Percentiles rank a stretch among this genome's conserved stretches.
Evolutionary conservation across 92 coral and sea anemone genomes (phyloP).

Genomic region (Pocillopora meandrina): DNA sequence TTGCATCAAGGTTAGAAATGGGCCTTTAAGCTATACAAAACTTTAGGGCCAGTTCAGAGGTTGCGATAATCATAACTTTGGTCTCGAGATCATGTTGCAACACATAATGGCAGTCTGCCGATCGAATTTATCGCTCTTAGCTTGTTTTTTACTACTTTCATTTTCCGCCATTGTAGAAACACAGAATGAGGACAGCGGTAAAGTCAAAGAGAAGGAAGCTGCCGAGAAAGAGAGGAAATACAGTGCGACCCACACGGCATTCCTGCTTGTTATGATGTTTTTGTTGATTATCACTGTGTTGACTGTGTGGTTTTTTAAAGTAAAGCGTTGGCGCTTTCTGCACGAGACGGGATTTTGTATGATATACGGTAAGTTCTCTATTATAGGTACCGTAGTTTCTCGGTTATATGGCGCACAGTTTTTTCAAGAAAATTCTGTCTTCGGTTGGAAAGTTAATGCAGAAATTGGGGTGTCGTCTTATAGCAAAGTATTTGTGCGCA

Average conservation of each 20-base stretch:
- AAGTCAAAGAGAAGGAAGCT: slow-evolving; percentile 71
- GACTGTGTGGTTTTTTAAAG: slow-evolving; percentile 96
- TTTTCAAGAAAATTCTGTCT: too few relatives aligned
- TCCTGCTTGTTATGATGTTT: slow-evolving; percentile 84
- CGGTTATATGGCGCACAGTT: too few relatives aligned
- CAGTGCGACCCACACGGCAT: slow-evolving; percentile 77
- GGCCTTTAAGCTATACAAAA: too few relatives aligned
- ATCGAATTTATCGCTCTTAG: background rate
- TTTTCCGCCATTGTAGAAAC: background rate
- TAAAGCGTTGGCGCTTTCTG: slow-evolving; percentile 92
- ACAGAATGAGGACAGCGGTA: background rate
- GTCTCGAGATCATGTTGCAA: too few relatives aligned
- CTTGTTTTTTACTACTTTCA: background rate
- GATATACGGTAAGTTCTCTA: slow-evolving; percentile 80
- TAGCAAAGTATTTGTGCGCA: too few relatives aligned
- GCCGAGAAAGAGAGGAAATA: slow-evolving; percentile 74
- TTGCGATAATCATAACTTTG: too few relatives aligned
- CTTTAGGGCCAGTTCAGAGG: too few relatives aligned
- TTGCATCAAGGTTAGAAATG: too few relatives aligned
- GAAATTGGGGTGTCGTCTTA: too few relatives aligned
- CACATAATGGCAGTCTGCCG: slow-evolving; percentile 25
- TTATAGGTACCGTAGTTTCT: background rate
- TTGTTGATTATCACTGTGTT: slow-evolving; percentile 82
- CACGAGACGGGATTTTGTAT: slow-evolving; percentile 98
- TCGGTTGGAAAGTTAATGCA: too few relatives aligned